A percentile compares a stretch with the other conserved stretches of the same genome.
phyloP scores from a whole-genome alignment of 2,888 invertebrate species.

The Tanytarsus gracilentus region DNA sequence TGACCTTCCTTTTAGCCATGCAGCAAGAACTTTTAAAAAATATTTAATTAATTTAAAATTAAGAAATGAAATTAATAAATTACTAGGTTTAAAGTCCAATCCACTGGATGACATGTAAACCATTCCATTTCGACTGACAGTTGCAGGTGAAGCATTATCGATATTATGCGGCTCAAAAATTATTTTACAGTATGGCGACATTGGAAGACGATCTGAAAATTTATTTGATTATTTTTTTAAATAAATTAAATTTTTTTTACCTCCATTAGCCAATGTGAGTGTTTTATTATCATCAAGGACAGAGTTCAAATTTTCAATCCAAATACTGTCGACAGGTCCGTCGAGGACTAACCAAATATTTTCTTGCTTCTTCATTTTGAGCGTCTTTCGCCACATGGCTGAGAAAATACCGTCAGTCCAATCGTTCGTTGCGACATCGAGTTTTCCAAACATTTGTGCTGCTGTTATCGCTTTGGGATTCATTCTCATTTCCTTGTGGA shows the following conservation, averaged over 20 bases:
- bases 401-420: conserved; percentile 98
- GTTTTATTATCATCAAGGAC: conserved; percentile 95
- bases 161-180: conserved; percentile 97
- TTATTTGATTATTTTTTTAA: too few relatives aligned
- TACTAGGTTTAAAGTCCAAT: conserved; percentile 79
- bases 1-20: conserved; percentile 67
- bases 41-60: neutral
- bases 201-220: conserved; percentile 88
- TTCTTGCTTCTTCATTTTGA: conserved; percentile 73
- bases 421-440: conserved; percentile 95
- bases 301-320: conserved; percentile 97
- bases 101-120: conserved; percentile 97
- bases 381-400: conserved; percentile 79
- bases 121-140: conserved; percentile 89
- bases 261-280: conserved; percentile 86
- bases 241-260: too few relatives aligned
- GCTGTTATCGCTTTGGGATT: conserved; percentile 97
- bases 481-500: conserved; percentile 94
- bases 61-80: neutral
- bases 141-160: conserved; percentile 95
- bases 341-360: conserved; percentile 91
- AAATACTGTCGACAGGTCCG: conserved; percentile 94
- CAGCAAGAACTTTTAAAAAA: conserved; percentile 55
- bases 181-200: conserved; percentile 90
- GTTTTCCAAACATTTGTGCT: conserved; percentile 92